Evolutionary conservation across 2,113 vertebrate species (phyloP).

Genomic region (Geococcyx californianus): DNA sequence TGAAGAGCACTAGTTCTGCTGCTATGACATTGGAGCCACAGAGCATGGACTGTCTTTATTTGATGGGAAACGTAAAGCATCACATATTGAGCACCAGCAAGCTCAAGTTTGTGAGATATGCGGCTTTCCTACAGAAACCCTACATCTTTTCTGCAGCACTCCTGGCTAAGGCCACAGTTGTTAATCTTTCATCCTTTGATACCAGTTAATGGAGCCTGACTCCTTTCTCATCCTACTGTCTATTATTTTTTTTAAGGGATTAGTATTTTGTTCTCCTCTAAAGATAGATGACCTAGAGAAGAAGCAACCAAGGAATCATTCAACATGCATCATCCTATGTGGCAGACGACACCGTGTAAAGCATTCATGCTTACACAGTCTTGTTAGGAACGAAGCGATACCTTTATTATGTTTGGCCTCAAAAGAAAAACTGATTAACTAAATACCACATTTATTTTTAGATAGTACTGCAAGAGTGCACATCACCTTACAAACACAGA

Average conservation of each 20-base stretch:
- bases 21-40: background rate
- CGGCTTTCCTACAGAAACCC: background rate
- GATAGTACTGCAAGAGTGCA: slow-evolving; percentile 22
- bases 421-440: slow-evolving; percentile 41
- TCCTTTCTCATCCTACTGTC: background rate
- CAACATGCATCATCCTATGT: background rate
- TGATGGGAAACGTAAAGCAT: background rate
- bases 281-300: background rate
- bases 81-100: background rate
- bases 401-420: background rate
- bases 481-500: slow-evolving; percentile 48
- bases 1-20: background rate
- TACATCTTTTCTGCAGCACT: accelerated
- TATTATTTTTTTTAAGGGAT: background rate
- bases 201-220: background rate
- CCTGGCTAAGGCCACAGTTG: accelerated
- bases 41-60: background rate
- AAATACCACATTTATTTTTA: slow-evolving; percentile 51
- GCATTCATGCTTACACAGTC: background rate
- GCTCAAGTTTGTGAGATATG: background rate
- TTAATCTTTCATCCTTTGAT: background rate
- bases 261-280: too few relatives aligned
- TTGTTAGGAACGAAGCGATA: background rate
- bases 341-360: background rate
- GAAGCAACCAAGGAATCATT: background rate